Base-by-base conservation (phyloP, 2,797 vertebrate species). In the Aldrovandia affinis region DNA sequence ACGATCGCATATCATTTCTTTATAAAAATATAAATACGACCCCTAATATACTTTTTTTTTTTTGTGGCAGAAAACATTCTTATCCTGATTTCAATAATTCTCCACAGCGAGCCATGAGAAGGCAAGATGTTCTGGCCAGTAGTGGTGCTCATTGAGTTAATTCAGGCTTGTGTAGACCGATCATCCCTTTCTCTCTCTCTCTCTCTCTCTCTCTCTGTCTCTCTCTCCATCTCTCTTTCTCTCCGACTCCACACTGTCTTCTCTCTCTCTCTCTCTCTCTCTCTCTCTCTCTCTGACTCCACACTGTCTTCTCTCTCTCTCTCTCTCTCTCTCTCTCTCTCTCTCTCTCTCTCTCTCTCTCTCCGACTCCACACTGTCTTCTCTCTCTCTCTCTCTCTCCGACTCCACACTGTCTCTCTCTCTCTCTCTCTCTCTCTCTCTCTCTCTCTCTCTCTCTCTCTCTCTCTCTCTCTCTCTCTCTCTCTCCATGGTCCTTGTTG, bases 401-500 rank as follows among this genome's bases (percentile, higher is more conserved):
- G n/a, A n/a, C n/a, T n/a, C n/a, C n/a, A n/a, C n/a, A n/a, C n/a
- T n/a, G n/a, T 65, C 42, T 12, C 57, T 65, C 55, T 59, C 15
- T 44, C 18, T 12, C 80, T 39, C 15, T 20, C 33, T 63, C 59
- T 22, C 5, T 78, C 65, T 3, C 28, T 84, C 73, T n/a, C n/a
- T n/a, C n/a, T n/a, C n/a, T n/a, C n/a, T n/a, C n/a, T n/a, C n/a
- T n/a, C 57, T 20, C 1, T 22, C 57, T 42, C 18, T 65, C 42
- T 12, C 57, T 65, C 55, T 59, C 15, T 44, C 18, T 12, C 80
- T 39, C 15, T 20, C 33, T 63, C 59, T 22, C 5, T 52, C 47
- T 25, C 59, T 79, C 82, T 86, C 84, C 63, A 20, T 85, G 59
- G 81, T 83, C 84, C 70, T 82, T 83, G 89, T 87, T 77, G 87